Base-by-base conservation (phyloP, 1,140 invertebrate species). In the Drosophila repletoides region DNA sequence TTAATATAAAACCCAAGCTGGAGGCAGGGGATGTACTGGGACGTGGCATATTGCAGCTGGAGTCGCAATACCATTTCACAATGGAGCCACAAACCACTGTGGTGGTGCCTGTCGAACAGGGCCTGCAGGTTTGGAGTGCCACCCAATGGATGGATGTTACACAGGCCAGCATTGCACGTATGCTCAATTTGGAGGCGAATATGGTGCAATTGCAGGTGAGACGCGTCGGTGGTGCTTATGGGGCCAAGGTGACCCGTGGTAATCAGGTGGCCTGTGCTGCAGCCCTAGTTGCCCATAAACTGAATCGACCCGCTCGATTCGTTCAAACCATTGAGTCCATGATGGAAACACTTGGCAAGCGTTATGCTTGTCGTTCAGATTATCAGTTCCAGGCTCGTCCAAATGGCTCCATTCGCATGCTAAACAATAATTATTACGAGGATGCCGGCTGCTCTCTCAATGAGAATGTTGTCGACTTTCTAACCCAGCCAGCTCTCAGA, bases 151-250 rank as follows among this genome's bases (percentile, higher is more conserved):
- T 95, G 60, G 94, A 96, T 75, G 77, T 92, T 5, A 90, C 90
- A 0, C 95, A 96, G 87, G 79, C 90, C 9, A 90, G 92, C 1
- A 91, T 96, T 14, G 91, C 94, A 0, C 83, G 91, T 5, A 91
- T 92, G 60, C 90, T 96, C 3, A 71, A 81, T 6, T 74, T 92
- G 3, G 81, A 76, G 5, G 88, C 90, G 38, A 92, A 90, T 84
- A 93, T 93, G 12, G 91, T 95, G 9, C 92, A 94, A 28, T 72
- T 95, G 0, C 89, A 91, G 64, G 92, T 95, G 0, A 91, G 92
- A 38, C 91, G 95, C 19, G 34, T 96, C 0, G 95, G 95, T 0
- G 95, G 95, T 15, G 94, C 89, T 1, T 96, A 95, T 66, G 95
- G 95, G 0, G 91, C 91, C 9, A 95, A 96, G 89, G 92, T 93